phyloP scores from a whole-genome alignment of 2,888 invertebrate species.

The Ochropleura leucogaster region DNA sequence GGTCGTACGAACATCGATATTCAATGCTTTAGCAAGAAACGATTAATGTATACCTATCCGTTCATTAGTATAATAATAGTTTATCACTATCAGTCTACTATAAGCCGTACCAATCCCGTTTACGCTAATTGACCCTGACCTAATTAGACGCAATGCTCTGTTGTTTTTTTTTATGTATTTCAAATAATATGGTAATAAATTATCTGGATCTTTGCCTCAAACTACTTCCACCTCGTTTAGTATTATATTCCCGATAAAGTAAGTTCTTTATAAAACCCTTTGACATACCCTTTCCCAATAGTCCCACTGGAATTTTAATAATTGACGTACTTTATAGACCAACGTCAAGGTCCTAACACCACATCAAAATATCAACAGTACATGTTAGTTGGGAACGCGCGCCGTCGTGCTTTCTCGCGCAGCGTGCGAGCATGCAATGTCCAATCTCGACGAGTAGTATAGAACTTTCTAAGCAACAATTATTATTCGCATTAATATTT shows the following conservation, averaged over 20 bases:
- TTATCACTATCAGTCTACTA: constrained; percentile 33
- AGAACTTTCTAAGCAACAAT: constrained; percentile 90
- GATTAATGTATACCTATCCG: neutral
- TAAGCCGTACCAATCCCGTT: neutral
- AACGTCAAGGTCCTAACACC: constrained; percentile 54
- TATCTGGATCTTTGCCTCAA: neutral
- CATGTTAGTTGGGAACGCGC: constrained; percentile 58
- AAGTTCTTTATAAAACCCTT: neutral
- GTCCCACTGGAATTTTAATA: neutral
- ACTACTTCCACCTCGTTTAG: neutral
- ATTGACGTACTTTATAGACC: constrained; percentile 9
- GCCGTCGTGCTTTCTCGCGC: constrained; percentile 89
- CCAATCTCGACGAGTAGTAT: constrained; percentile 85
- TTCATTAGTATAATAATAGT: constrained; percentile 2
- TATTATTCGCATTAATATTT: constrained; percentile 90
- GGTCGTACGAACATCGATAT: neutral
- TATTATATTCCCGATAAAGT: neutral
- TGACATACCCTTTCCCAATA: neutral
- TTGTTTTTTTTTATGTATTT: constrained; percentile 11
- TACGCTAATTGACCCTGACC: constrained; percentile 34
- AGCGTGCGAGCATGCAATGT: constrained; percentile 89
- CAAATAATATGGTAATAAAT: constrained; percentile 11
- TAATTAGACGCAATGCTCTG: constrained; percentile 16
- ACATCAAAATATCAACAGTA: constrained; percentile 51
- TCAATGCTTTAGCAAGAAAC: neutral